Conservation (phyloP, 2,113 vertebrate species). For the Vimba vimba region DNA sequence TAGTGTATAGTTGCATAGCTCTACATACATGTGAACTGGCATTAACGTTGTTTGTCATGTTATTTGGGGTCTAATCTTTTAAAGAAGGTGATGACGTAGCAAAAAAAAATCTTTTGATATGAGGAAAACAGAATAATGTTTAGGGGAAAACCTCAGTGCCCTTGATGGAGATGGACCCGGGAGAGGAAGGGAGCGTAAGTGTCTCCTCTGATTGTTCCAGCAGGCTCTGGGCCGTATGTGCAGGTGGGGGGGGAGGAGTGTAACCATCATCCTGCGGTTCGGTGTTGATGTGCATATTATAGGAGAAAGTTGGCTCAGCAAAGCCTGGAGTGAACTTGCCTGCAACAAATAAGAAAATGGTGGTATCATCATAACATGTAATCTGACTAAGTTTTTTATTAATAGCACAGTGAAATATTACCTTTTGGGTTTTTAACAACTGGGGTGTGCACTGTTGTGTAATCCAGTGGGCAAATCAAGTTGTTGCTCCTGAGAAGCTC, state of each 20-base stretch:
- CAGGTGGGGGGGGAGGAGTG: slow-evolving; percentile 30
- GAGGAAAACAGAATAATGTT: neutral
- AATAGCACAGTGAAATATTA: slow-evolving; percentile 60
- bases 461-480: slow-evolving; percentile 86
- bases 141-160: slow-evolving; percentile 61
- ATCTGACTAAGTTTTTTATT: neutral
- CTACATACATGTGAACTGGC: neutral
- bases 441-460: slow-evolving; percentile 68
- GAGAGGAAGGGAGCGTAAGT: slow-evolving; percentile 53
- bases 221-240: slow-evolving; percentile 12
- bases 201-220: slow-evolving; percentile 61
- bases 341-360: slow-evolving; percentile 54
- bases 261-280: slow-evolving; percentile 56
- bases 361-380: neutral
- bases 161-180: slow-evolving; percentile 46
- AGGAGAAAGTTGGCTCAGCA: slow-evolving; percentile 69
- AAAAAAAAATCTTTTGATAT: neutral
- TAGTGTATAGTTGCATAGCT: neutral
- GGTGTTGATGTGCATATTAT: slow-evolving; percentile 59
- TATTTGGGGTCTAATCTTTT: neutral
- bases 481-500: slow-evolving; percentile 79
- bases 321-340: slow-evolving; percentile 66
- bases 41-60: neutral
- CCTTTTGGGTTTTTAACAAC: slow-evolving; percentile 78
- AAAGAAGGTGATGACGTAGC: neutral